Evolutionary conservation across 2,888 invertebrate genomes (phyloP).

Genomic region (Zelleria hepariella): DNA sequence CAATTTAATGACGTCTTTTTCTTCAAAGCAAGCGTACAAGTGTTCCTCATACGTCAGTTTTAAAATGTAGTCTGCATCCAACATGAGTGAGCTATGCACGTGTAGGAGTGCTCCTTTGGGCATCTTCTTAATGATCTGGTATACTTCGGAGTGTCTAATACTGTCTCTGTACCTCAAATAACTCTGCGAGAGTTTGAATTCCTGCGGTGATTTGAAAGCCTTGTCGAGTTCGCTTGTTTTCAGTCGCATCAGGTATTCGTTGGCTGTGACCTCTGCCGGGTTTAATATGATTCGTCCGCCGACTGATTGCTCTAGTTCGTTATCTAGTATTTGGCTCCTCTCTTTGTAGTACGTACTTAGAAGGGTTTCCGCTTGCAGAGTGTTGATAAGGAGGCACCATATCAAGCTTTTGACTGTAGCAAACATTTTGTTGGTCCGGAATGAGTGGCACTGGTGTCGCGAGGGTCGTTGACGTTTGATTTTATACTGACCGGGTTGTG

Average conservation of each 20-base stretch:
- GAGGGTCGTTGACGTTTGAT: neutral
- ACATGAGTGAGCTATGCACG: constrained; percentile 76
- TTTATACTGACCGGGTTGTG: neutral
- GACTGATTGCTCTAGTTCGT: constrained; percentile 55
- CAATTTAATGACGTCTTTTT: constrained; percentile 33
- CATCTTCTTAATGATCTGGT: constrained; percentile 75
- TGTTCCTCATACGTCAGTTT: constrained; percentile 75
- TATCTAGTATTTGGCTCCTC: constrained; percentile 31
- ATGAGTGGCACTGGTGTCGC: constrained; percentile 1
- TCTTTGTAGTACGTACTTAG: constrained; percentile 26
- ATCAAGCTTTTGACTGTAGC: constrained; percentile 14
- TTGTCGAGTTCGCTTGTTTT: constrained; percentile 66
- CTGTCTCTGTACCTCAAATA: constrained; percentile 73
- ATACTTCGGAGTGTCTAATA: constrained; percentile 76
- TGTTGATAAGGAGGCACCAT: constrained; percentile 19
- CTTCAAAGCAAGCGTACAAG: constrained; percentile 67
- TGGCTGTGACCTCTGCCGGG: constrained; percentile 61
- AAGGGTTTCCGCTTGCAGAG: constrained; percentile 22
- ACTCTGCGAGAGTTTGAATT: constrained; percentile 76
- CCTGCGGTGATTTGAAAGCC: constrained; percentile 54
- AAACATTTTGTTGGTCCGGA: constrained; percentile 16
- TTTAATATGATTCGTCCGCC: constrained; percentile 63
- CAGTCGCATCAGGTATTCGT: constrained; percentile 69
- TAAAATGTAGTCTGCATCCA: constrained; percentile 72
- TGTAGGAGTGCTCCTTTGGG: constrained; percentile 85